Percentiles rank a stretch among this genome's conserved stretches.
These are phyloP conservation scores for Henricia sp. DNA, from an alignment of 53 echinoderm and acorn worm species.

Conservation along the genomic window DNA sequence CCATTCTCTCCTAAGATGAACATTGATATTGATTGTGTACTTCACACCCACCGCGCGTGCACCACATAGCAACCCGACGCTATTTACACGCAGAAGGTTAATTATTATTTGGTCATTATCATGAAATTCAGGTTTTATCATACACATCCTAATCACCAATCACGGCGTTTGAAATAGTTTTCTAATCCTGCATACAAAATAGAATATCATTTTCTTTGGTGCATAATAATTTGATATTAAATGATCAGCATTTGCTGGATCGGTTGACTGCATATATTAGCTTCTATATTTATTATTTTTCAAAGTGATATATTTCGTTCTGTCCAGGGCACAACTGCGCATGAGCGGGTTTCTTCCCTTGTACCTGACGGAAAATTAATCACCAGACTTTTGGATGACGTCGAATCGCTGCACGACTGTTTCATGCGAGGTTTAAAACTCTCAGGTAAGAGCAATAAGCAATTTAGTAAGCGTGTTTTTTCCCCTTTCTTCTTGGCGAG, in stretches of 20 bases:
- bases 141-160: neutral
- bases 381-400: constrained; percentile 65
- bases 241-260: neutral
- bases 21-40: neutral
- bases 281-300: neutral
- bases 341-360: constrained; percentile 22
- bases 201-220: neutral
- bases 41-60: no score
- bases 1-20: neutral
- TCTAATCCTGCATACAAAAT: neutral
- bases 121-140: neutral
- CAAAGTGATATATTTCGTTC: neutral
- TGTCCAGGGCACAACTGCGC: neutral
- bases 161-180: neutral
- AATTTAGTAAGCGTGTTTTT: no score
- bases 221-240: neutral
- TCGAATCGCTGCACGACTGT: constrained; percentile 79
- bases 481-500: no score
- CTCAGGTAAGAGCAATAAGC: constrained; percentile 83
- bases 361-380: constrained; percentile 52
- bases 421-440: constrained; percentile 78
- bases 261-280: neutral
- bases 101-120: neutral
- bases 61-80: neutral
- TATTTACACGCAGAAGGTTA: neutral